Conservation (phyloP, 2,888 invertebrate genomes). For the Colletes collaris region DNA sequence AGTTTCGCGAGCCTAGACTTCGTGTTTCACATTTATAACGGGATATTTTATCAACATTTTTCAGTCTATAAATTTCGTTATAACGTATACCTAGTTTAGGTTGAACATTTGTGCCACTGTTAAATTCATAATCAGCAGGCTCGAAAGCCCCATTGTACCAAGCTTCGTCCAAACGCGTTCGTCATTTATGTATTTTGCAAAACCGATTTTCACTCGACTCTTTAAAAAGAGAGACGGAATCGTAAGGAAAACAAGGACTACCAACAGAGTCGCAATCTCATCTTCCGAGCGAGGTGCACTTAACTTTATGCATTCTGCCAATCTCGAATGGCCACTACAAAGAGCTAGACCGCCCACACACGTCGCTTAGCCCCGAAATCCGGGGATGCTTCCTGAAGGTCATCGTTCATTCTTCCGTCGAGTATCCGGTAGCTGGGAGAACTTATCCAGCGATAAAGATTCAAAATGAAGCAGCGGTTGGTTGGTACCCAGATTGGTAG, state of each 20-base stretch:
- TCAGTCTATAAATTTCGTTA: too few relatives aligned
- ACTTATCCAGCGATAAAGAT: constrained; percentile 58
- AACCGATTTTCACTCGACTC: too few relatives aligned
- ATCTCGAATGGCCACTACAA: constrained; percentile 27
- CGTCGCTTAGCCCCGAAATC: neutral
- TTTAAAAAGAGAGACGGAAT: neutral
- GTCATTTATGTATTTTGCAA: too few relatives aligned
- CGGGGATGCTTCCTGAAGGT: constrained; percentile 1
- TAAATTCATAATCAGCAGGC: too few relatives aligned
- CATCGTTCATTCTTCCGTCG: constrained; percentile 7
- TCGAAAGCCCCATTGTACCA: too few relatives aligned
- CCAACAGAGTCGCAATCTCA: constrained; percentile 20
- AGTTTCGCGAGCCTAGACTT: too few relatives aligned
- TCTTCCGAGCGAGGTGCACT: constrained; percentile 24
- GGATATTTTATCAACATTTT: too few relatives aligned
- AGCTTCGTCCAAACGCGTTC: too few relatives aligned
- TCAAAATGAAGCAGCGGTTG: constrained; percentile 56
- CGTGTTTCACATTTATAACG: too few relatives aligned
- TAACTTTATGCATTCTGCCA: constrained; percentile 34
- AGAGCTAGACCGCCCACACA: constrained; percentile 1
- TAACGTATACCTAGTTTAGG: too few relatives aligned
- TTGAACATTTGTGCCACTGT: too few relatives aligned
- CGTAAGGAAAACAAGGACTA: constrained; percentile 9
- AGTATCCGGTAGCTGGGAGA: neutral
- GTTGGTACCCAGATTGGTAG: constrained; percentile 62